Percentiles rank a stretch among this genome's conserved stretches.
These are phyloP conservation scores for Acanthiza pusilla DNA, from an alignment of 2,797 vertebrate genomes.

Conservation along the genomic window DNA sequence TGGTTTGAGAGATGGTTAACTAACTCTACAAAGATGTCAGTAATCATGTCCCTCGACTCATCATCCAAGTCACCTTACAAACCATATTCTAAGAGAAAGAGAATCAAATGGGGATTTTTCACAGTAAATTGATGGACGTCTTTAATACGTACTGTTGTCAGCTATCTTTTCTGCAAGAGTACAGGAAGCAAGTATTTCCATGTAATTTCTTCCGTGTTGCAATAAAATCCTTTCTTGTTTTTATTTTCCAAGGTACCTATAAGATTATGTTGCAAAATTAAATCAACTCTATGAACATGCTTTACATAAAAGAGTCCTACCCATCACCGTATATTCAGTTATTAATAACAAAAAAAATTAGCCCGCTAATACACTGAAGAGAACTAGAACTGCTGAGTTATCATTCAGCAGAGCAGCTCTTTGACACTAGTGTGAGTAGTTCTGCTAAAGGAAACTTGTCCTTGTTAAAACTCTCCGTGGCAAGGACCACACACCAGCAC, in stretches of 20 bases:
- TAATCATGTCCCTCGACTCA: fast-evolving
- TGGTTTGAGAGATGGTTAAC: neutral
- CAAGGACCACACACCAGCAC: too few relatives aligned
- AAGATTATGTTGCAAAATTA: neutral
- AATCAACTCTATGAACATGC: fast-evolving
- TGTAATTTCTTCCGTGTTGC: neutral
- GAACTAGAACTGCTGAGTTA: neutral
- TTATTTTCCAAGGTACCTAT: neutral
- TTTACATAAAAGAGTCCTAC: neutral
- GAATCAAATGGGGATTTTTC: neutral
- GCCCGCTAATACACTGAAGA: neutral
- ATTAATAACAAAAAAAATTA: neutral
- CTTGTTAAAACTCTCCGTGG: neutral
- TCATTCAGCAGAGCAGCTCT: neutral
- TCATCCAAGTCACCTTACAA: neutral
- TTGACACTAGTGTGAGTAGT: fast-evolving
- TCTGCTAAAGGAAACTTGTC: neutral
- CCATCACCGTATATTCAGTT: neutral
- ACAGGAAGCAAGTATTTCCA: neutral
- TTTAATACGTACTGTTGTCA: neutral
- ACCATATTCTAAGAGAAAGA: neutral
- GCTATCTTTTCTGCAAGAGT: neutral
- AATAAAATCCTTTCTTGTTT: neutral
- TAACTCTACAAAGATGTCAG: neutral
- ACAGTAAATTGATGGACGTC: neutral